A percentile compares a stretch with the other conserved stretches of the same genome.
Evolutionary conservation across 1,140 invertebrate genomes (phyloP).

Genomic region (Eulimnadia texana): DNA sequence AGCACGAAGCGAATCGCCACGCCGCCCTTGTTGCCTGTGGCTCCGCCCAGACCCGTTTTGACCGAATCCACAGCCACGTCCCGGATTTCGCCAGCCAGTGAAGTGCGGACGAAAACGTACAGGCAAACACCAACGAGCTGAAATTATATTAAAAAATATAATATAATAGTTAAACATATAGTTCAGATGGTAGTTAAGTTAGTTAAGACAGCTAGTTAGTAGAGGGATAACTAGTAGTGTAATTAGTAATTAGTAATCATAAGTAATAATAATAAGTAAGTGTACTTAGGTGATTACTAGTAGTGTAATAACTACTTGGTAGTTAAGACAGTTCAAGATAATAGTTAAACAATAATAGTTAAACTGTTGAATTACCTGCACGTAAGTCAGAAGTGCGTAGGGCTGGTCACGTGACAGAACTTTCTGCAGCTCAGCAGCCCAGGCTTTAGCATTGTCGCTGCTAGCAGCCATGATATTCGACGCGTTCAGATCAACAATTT

Average conservation of each 20-base stretch:
- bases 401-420: slow-evolving; percentile 72
- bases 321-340: no score
- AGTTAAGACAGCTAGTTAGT: no score
- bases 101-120: slow-evolving; percentile 80
- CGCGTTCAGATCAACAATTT: slow-evolving; percentile 98
- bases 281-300: no score
- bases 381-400: slow-evolving; percentile 84
- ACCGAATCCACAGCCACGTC: slow-evolving; percentile 90
- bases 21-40: slow-evolving; percentile 91
- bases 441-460: slow-evolving; percentile 88
- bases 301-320: no score
- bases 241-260: no score
- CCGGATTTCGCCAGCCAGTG: slow-evolving; percentile 69
- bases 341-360: no score
- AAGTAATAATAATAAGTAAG: no score
- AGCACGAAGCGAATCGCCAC: slow-evolving; percentile 84
- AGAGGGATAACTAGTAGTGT: no score
- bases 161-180: no score
- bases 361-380: no score
- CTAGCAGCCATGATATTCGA: slow-evolving; percentile 95
- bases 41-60: slow-evolving; percentile 93
- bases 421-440: slow-evolving; percentile 89
- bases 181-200: no score
- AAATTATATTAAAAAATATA: no score
- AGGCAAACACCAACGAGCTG: slow-evolving; percentile 94